These are phyloP conservation scores for Drosophila diplacantha DNA, from an alignment of 2,888 invertebrate genomes.

Conservation along the genomic window DNA sequence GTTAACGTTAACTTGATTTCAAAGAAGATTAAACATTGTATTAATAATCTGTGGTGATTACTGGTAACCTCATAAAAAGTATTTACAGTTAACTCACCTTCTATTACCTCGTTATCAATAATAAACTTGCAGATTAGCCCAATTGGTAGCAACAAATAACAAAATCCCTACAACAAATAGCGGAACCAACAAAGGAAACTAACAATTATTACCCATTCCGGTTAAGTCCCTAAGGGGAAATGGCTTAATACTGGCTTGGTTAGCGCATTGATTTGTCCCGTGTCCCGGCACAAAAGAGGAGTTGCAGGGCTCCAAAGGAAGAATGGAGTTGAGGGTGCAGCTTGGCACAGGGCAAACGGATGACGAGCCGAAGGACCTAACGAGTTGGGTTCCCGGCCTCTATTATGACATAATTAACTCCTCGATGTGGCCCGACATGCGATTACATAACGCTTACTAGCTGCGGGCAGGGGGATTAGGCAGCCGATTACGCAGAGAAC, in stretches of 20 bases:
- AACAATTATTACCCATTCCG: background rate
- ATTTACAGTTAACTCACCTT: background rate
- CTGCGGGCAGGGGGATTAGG: slow-evolving; percentile 32
- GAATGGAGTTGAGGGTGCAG: slow-evolving; percentile 2
- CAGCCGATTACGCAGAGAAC: slow-evolving; percentile 56
- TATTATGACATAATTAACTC: slow-evolving; percentile 69
- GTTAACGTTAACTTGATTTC: too few species aligned
- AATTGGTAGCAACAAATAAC: background rate
- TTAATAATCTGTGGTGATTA: background rate
- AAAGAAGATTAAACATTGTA: background rate
- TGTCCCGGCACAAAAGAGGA: slow-evolving; percentile 19
- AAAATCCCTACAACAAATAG: background rate
- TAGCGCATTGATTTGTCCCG: slow-evolving; percentile 26
- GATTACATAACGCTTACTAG: slow-evolving; percentile 59
- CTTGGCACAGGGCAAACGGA: slow-evolving; percentile 40
- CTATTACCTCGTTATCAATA: background rate
- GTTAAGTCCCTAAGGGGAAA: slow-evolving; percentile 6
- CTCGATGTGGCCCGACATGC: slow-evolving; percentile 53
- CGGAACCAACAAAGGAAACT: background rate
- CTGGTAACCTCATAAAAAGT: background rate
- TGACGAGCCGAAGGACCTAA: slow-evolving; percentile 25
- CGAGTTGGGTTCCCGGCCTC: slow-evolving; percentile 31
- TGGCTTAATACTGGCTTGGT: slow-evolving; percentile 19
- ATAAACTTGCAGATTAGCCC: background rate
- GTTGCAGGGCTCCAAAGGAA: slow-evolving; percentile 10